phyloP scores from a whole-genome alignment of 1,140 invertebrate genomes.

The Aphidius gifuensis region DNA sequence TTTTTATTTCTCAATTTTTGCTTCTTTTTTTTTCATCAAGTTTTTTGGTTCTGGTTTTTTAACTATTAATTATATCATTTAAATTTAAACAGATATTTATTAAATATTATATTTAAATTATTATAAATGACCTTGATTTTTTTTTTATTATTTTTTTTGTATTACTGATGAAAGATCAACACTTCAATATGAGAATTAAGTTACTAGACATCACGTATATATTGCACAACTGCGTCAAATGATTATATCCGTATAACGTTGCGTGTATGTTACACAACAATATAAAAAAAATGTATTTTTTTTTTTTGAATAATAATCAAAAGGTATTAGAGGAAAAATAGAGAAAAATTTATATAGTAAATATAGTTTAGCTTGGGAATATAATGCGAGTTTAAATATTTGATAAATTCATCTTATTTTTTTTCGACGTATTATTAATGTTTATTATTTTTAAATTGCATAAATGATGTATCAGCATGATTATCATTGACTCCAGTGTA shows the following conservation, averaged over 20 bases:
- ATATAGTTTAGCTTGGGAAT: too few relatives aligned
- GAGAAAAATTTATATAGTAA: too few relatives aligned
- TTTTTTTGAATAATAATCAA: conserved; percentile 3
- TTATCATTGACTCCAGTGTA: too few relatives aligned
- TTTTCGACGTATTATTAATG: too few relatives aligned
- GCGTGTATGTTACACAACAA: conserved; percentile 32
- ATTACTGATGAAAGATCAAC: neutral
- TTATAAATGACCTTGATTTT: neutral
- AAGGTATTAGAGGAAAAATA: too few relatives aligned
- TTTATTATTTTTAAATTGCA: too few relatives aligned
- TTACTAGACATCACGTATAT: neutral
- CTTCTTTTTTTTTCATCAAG: neutral
- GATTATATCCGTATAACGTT: conserved; percentile 43
- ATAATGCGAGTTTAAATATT: too few relatives aligned
- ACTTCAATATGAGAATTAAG: neutral
- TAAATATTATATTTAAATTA: neutral
- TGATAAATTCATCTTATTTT: too few relatives aligned
- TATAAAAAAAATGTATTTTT: neutral
- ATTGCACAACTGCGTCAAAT: conserved; percentile 36
- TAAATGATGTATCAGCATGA: too few relatives aligned
- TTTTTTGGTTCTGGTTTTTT: neutral
- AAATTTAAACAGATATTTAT: neutral
- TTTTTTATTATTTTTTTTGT: neutral
- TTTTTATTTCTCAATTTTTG: neutral
- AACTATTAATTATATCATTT: neutral